These are phyloP conservation scores for Cheilosia variabilis DNA, from an alignment of 2,888 invertebrate genomes.

Conservation along the genomic window DNA sequence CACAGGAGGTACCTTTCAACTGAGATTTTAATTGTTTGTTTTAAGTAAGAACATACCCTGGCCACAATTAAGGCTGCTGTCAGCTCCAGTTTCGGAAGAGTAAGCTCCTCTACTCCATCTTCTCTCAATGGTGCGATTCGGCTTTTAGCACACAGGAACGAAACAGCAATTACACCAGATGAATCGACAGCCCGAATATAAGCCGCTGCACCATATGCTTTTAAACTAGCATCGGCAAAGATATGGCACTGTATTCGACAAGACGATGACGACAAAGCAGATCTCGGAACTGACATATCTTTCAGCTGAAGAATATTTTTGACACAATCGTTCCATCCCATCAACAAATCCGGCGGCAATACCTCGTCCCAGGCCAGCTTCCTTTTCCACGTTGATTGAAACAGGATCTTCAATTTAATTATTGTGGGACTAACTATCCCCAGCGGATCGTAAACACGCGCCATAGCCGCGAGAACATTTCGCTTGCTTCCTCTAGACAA, in stretches of 20 bases:
- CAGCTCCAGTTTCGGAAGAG: slow-evolving; percentile 16
- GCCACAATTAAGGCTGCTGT: slow-evolving; percentile 16
- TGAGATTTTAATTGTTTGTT: not conserved
- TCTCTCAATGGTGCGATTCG: slow-evolving; percentile 16
- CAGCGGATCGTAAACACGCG: not conserved
- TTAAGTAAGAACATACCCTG: slow-evolving; percentile 14
- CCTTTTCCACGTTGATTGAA: slow-evolving; percentile 1
- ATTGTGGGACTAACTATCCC: slow-evolving; percentile 4
- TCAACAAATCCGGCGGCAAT: slow-evolving; percentile 5
- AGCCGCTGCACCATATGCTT: slow-evolving; percentile 7
- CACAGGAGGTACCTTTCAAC: not conserved
- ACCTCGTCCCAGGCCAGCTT: slow-evolving; percentile 5
- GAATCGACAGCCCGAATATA: not conserved
- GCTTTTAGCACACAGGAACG: slow-evolving; percentile 10
- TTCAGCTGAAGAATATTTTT: slow-evolving; percentile 10
- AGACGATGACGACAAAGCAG: not conserved
- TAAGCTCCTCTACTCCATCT: not conserved
- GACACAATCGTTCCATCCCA: not conserved
- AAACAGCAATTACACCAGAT: not conserved
- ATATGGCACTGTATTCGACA: not conserved
- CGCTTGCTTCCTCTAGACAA: not conserved
- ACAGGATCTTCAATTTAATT: slow-evolving; percentile 27
- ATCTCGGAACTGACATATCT: slow-evolving; percentile 13
- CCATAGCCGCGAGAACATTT: not conserved
- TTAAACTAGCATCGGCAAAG: slow-evolving; percentile 14